phyloP scores from a whole-genome alignment of 2,113 vertebrate genomes.

The Gopherus flavomarginatus region DNA sequence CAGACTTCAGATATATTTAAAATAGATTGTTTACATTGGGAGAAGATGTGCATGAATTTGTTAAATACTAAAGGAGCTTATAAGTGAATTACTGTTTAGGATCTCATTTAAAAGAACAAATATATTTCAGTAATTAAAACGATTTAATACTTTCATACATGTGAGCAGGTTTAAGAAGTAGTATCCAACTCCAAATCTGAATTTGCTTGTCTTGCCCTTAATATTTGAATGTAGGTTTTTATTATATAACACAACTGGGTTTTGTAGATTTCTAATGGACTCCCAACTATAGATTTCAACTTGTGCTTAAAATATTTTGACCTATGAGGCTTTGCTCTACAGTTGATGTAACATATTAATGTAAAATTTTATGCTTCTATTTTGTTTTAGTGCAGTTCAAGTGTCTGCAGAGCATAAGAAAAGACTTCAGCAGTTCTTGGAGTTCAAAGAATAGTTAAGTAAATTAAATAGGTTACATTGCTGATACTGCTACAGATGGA shows the following conservation, averaged over 20 bases:
- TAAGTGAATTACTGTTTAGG: background rate
- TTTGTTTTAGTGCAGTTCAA: conserved; percentile 88
- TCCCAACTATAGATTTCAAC: conserved; percentile 14
- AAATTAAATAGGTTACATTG: conserved; percentile 71
- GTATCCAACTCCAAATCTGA: background rate
- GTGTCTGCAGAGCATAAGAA: conserved; percentile 94
- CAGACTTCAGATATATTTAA: background rate
- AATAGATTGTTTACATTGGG: background rate
- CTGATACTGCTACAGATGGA: conserved; percentile 60
- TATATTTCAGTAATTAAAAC: background rate
- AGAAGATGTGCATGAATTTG: background rate
- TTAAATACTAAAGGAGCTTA: conserved; percentile 8
- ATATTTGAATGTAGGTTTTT: background rate
- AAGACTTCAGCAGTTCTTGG: conserved; percentile 95
- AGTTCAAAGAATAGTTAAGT: conserved; percentile 91
- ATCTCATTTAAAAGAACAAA: background rate
- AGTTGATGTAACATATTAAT: conserved; percentile 62
- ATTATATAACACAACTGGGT: background rate
- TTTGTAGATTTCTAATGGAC: background rate
- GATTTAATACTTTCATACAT: background rate
- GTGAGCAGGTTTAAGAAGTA: background rate
- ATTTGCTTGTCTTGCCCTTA: background rate
- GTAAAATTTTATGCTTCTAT: conserved; percentile 74
- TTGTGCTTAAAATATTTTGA: conserved; percentile 65
- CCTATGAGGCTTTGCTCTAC: conserved; percentile 61